phyloP scores from a whole-genome alignment of 2,113 vertebrate genomes.

The Psittacula cyanocephala region DNA sequence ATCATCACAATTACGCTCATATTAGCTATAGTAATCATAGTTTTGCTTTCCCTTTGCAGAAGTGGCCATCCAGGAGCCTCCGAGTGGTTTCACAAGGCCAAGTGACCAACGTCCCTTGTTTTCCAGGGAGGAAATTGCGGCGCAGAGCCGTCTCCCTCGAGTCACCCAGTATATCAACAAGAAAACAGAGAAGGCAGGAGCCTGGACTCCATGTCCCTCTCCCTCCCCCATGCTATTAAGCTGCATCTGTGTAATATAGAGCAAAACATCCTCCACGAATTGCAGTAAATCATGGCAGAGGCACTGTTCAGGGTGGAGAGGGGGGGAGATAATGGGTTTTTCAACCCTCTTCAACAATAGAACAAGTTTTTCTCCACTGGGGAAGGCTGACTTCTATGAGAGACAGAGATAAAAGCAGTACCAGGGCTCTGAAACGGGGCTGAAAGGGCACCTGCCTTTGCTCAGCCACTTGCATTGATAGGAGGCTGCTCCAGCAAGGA shows the following conservation, averaged over 20 bases:
- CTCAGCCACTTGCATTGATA: neutral
- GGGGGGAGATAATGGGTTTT: constrained; percentile 61
- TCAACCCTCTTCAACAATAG: constrained; percentile 58
- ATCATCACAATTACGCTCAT: constrained; percentile 61
- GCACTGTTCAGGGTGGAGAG: constrained; percentile 56
- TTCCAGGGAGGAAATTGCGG: constrained; percentile 16
- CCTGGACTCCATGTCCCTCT: constrained; percentile 52
- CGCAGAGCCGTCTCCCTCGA: constrained; percentile 44
- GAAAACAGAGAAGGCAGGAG: constrained; percentile 61
- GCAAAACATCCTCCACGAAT: constrained; percentile 61
- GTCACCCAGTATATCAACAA: constrained; percentile 52
- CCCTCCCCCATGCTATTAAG: constrained; percentile 68
- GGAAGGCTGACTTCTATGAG: constrained; percentile 31
- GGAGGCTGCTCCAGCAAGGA: neutral
- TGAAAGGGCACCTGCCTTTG: neutral
- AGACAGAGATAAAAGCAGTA: constrained; percentile 43
- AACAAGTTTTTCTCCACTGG: constrained; percentile 53
- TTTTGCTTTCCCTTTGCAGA: constrained; percentile 41
- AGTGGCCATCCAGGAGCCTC: constrained; percentile 41
- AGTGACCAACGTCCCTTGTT: constrained; percentile 33
- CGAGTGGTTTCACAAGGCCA: neutral
- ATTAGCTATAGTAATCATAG: constrained; percentile 30
- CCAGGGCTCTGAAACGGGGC: neutral
- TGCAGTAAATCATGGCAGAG: constrained; percentile 57
- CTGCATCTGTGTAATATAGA: constrained; percentile 67